Evolutionary conservation across 2,888 invertebrate species (phyloP), one percentile per base, ranked within the genome.

Genomic region (Ferrisia virgata): DNA sequence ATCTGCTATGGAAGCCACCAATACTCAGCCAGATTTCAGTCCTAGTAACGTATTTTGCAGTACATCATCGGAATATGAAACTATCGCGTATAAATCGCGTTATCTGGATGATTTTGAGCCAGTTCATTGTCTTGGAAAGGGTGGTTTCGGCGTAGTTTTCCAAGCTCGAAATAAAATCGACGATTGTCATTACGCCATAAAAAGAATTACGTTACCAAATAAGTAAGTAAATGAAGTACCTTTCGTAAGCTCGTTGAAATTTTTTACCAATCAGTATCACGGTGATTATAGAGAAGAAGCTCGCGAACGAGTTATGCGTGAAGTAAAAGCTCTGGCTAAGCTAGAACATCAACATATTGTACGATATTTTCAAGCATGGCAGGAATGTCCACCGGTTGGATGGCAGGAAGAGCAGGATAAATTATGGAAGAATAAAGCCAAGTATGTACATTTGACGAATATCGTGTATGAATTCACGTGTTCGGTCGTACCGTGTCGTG

Each of bases 141-240:
- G 99, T 25, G 99, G 98, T 0, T 99, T 98, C 89, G 99, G 99
- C 0, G 94, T 98, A 1, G 99, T 99, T 0, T 98, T 98, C 88
- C 95, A 98, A 88, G 97, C 96, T 0, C 93, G 92, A 88, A 97
- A 98, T 88, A 96, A 95, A 88, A 93, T 98, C 85, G 99, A 99
- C 88, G 96, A 97, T 87, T 94, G 96, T 86, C 92, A 93, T 85
- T 99, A 99, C 89, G 99, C 99, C 6, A 94, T 99, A 0, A 99
- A 99, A 89, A 91, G 98, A 87, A 98, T 98, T 84, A 93, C 94
- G 0, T 89, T 99, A 84, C 95, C 97, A 1, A 93, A 92, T 86
- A 91, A 91, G 93, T 93, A 88, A 88, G 89, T 72, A 76, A 9
- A 28, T 36, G 43, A 47, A n/a, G 40, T 40, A 2, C 13, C 13